phyloP scores from a whole-genome alignment of 2,888 invertebrate genomes.

The Eristalinus sepulchralis region DNA sequence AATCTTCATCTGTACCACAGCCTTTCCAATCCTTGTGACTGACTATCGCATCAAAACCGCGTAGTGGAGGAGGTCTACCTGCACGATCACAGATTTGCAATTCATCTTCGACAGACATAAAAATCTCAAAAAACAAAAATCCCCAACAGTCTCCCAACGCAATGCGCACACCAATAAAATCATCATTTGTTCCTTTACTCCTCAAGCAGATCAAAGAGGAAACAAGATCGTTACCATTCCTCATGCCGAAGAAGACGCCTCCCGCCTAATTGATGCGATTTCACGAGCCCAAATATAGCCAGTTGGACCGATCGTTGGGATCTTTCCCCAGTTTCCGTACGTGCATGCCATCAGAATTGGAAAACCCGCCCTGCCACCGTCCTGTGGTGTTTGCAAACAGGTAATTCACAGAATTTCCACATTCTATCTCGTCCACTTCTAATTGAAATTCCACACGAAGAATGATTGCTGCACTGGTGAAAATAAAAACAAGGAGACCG shows the following conservation, averaged over 20 bases:
- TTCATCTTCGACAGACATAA: background rate
- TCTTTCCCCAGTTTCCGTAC: background rate
- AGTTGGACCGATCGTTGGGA: slow-evolving; percentile 35
- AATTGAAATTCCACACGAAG: slow-evolving; percentile 71
- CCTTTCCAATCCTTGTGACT: too few species aligned
- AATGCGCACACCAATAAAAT: background rate
- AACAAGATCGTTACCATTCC: slow-evolving; percentile 69
- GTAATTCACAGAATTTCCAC: slow-evolving; percentile 68
- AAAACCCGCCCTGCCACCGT: background rate
- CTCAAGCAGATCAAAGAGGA: background rate
- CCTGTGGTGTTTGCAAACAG: slow-evolving; percentile 44
- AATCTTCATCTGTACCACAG: too few species aligned
- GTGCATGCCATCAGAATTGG: background rate
- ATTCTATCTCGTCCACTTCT: slow-evolving; percentile 69
- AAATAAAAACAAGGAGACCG: slow-evolving; percentile 39
- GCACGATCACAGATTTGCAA: background rate
- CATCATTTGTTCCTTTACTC: background rate
- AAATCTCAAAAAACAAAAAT: background rate
- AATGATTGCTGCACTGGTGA: slow-evolving; percentile 63
- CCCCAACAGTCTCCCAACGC: background rate
- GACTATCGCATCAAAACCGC: too few species aligned
- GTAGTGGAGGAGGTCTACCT: background rate
- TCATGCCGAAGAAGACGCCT: slow-evolving; percentile 19
- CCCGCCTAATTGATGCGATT: slow-evolving; percentile 57
- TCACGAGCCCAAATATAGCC: slow-evolving; percentile 59